Evolutionary conservation across 1,140 invertebrate species (phyloP).

Genomic region (Chironomus striatipennis): DNA sequence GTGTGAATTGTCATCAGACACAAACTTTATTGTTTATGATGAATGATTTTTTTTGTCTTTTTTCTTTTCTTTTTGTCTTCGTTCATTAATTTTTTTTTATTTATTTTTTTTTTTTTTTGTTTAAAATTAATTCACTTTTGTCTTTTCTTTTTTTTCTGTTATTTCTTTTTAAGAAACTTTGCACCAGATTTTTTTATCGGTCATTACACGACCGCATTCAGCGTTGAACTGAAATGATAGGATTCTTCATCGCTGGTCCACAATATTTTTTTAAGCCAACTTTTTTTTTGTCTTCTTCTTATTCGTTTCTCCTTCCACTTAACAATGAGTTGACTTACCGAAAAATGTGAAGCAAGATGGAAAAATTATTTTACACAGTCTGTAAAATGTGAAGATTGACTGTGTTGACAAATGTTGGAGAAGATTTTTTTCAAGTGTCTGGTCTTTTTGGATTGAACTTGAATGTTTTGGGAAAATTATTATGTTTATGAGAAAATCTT

Average conservation of each 20-base stretch:
- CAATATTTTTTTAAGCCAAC: not conserved
- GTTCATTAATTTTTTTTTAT: not conserved
- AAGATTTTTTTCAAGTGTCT: not conserved
- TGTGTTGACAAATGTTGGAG: not conserved
- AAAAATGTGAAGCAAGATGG: not conserved
- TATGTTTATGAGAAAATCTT: not conserved
- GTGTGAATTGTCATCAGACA: not conserved
- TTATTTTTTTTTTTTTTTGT: not conserved
- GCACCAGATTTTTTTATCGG: not conserved
- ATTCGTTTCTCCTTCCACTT: not conserved
- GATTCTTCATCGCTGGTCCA: not conserved
- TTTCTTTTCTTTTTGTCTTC: not conserved
- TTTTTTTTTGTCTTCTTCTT: not conserved
- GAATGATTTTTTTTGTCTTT: not conserved
- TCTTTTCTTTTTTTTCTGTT: not conserved
- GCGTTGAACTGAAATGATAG: conserved; percentile 10
- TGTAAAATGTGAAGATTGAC: not conserved
- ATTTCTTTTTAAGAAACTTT: not conserved
- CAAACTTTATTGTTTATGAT: not conserved
- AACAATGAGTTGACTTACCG: not conserved
- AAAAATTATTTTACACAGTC: not conserved
- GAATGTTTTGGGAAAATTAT: not conserved
- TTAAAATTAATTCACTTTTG: not conserved
- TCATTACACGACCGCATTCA: conserved; percentile 3
- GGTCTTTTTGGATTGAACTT: not conserved